Conservation (phyloP, 2,113 vertebrate species). For the Malurus melanocephalus region DNA sequence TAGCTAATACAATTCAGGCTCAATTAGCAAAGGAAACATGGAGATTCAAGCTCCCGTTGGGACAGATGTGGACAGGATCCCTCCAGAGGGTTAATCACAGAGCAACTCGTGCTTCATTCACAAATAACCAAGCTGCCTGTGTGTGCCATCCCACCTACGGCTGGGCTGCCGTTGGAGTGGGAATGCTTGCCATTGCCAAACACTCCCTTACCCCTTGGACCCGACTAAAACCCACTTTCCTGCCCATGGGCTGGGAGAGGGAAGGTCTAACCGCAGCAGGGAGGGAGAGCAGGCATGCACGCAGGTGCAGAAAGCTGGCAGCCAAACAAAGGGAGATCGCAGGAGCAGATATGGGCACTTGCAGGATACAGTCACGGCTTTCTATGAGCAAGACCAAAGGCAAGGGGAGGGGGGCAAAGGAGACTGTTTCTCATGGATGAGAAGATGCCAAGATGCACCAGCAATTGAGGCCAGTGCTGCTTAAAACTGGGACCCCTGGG, state of each 20-base stretch:
- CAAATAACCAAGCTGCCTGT: neutral
- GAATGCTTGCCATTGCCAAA: neutral
- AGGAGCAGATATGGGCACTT: neutral
- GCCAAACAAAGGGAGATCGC: conserved; percentile 48
- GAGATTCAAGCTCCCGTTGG: neutral
- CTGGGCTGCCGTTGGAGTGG: neutral
- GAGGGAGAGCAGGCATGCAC: neutral
- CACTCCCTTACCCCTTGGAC: neutral
- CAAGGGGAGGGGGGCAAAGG: neutral
- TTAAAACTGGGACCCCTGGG: neutral
- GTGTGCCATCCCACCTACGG: neutral
- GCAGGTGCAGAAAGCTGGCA: conserved; percentile 61
- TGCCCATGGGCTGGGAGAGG: conserved; percentile 14
- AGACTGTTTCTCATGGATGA: neutral
- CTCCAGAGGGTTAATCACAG: neutral
- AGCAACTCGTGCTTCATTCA: neutral
- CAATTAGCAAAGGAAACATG: conserved; percentile 25
- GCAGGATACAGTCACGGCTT: neutral
- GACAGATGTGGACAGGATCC: neutral
- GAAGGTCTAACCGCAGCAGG: neutral
- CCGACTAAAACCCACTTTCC: neutral
- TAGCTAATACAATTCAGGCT: conserved; percentile 4
- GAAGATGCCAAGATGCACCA: neutral
- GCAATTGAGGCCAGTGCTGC: accelerated
- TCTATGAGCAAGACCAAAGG: conserved; percentile 1